Conservation (phyloP, 2,113 vertebrate species). For the Aepyceros melampus region DNA sequence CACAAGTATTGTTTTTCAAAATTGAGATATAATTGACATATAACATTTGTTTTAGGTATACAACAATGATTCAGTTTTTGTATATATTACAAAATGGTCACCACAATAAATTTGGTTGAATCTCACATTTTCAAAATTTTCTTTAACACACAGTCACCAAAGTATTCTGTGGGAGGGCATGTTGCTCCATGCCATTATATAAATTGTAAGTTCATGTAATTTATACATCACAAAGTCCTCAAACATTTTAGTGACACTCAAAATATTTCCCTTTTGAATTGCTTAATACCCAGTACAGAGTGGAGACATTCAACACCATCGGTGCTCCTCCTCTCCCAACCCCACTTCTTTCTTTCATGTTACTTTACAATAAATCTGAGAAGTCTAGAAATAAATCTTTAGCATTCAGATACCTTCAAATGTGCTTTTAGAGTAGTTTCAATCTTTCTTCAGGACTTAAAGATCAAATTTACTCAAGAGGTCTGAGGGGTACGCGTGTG, state of each 20-base stretch:
- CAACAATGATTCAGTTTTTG: not conserved
- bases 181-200: not conserved
- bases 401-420: not conserved
- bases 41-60: not conserved
- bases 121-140: not conserved
- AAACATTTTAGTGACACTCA: not conserved
- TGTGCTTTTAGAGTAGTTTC: not conserved
- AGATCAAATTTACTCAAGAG: conserved; percentile 18
- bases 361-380: conserved; percentile 12
- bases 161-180: not conserved
- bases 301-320: not conserved
- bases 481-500: not conserved
- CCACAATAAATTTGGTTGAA: not conserved
- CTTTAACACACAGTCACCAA: not conserved
- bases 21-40: not conserved
- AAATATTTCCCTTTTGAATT: not conserved
- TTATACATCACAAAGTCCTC: not conserved
- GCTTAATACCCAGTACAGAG: not conserved
- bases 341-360: not conserved
- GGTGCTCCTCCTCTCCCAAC: not conserved
- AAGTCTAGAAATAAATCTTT: not conserved
- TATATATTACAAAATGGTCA: not conserved
- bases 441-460: not conserved
- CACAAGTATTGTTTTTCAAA: not conserved
- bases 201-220: not conserved